These are phyloP conservation scores for Butastur rufipennis DNA, from an alignment of 2,113 vertebrate genomes.

Conservation along the genomic window DNA sequence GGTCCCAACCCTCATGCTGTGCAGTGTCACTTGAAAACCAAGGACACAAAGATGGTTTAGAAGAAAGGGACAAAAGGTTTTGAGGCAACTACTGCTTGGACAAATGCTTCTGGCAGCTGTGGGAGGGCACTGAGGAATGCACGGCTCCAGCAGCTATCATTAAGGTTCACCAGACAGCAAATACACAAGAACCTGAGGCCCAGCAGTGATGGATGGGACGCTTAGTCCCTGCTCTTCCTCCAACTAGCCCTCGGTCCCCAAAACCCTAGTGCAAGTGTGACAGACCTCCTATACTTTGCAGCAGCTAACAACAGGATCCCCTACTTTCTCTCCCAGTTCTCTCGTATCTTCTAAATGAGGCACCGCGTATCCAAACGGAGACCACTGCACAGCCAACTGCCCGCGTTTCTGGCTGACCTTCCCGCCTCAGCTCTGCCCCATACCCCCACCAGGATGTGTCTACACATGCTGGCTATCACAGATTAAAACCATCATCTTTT, in stretches of 20 bases:
- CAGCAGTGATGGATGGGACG: not conserved
- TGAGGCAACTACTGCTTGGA: not conserved
- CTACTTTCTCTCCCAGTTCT: not conserved
- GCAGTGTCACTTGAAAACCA: not conserved
- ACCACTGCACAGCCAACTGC: not conserved
- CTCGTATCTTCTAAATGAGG: not conserved
- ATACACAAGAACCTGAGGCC: not conserved
- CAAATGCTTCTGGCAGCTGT: not conserved
- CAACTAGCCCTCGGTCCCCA: not conserved
- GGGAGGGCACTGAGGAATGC: not conserved
- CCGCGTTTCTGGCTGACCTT: not conserved
- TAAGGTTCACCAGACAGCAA: not conserved
- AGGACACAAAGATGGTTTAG: not conserved
- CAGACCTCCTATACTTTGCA: not conserved
- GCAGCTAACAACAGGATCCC: not conserved
- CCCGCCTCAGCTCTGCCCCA: not conserved
- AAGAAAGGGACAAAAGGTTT: not conserved
- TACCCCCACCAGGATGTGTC: not conserved
- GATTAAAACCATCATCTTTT: not conserved
- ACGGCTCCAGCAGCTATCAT: not conserved
- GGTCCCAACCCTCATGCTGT: not conserved
- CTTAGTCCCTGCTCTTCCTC: not conserved
- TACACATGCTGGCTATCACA: not conserved
- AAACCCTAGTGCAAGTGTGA: not conserved
- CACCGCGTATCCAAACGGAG: rapidly evolving